Percentiles rank a stretch among this genome's conserved stretches.
These are phyloP conservation scores for Potamilus streckersoni DNA, from an alignment of 1,140 invertebrate genomes.

Conservation along the genomic window DNA sequence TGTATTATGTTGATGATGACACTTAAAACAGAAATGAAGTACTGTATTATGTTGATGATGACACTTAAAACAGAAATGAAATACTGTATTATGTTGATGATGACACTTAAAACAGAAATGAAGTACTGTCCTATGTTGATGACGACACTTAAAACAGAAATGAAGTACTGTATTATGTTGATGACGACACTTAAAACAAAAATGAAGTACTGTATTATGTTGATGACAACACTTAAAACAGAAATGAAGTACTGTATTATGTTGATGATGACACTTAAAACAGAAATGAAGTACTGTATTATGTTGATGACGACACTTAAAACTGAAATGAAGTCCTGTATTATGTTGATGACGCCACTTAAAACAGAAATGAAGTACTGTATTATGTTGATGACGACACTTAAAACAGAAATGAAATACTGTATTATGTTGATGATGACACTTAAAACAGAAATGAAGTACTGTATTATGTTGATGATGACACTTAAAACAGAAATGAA, in stretches of 20 bases:
- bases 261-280: slow-evolving; percentile 43
- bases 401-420: slow-evolving; percentile 42
- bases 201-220: slow-evolving; percentile 44
- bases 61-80: slow-evolving; percentile 40
- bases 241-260: slow-evolving; percentile 42
- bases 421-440: slow-evolving; percentile 40
- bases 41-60: slow-evolving; percentile 42
- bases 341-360: slow-evolving; percentile 45
- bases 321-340: slow-evolving; percentile 10
- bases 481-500: slow-evolving; percentile 33
- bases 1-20: slow-evolving; percentile 41
- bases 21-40: slow-evolving; percentile 43
- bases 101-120: slow-evolving; percentile 37
- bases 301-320: slow-evolving; percentile 44
- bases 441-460: slow-evolving; percentile 44
- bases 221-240: slow-evolving; percentile 42
- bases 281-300: slow-evolving; percentile 40
- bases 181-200: slow-evolving; percentile 41
- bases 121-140: slow-evolving; percentile 46
- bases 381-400: slow-evolving; percentile 42
- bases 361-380: slow-evolving; percentile 38
- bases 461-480: slow-evolving; percentile 42
- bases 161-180: slow-evolving; percentile 32
- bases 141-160: slow-evolving; percentile 38
- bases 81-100: slow-evolving; percentile 45